A percentile compares a stretch with the other conserved stretches of the same genome.
Conservation (phyloP, 2,888 invertebrate genomes). For the Diaphora mendica region DNA sequence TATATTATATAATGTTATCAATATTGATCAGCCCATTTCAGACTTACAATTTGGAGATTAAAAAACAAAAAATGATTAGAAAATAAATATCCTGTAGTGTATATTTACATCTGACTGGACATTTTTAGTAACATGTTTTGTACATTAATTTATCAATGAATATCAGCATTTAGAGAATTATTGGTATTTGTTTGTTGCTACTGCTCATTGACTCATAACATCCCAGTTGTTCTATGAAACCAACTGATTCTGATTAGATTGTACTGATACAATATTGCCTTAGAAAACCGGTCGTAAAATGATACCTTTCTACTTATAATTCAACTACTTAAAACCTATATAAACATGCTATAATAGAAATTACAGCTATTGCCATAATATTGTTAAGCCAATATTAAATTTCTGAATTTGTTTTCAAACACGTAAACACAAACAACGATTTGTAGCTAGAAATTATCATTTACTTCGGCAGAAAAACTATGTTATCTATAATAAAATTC, state of each 20-base stretch:
- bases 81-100: background rate
- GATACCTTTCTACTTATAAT: conserved; percentile 36
- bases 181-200: background rate
- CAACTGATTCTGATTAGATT: conserved; percentile 60
- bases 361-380: background rate
- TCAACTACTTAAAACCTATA: conserved; percentile 14
- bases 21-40: background rate
- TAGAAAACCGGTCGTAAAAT: conserved; percentile 60
- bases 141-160: background rate
- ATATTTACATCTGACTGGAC: background rate
- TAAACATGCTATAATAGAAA: background rate
- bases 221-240: conserved; percentile 41
- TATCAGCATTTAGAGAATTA: background rate
- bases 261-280: conserved; percentile 42
- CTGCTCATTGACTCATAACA: conserved; percentile 31
- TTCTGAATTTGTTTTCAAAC: conserved; percentile 14
- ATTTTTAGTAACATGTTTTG: background rate
- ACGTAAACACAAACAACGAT: conserved; percentile 31
- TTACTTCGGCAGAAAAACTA: conserved; percentile 23
- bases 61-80: background rate
- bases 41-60: background rate
- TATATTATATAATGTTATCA: background rate
- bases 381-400: conserved; percentile 2
- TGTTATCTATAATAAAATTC: conserved; percentile 3
- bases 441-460: conserved; percentile 29